These are phyloP conservation scores for Anagyrus pseudococci DNA, from an alignment of 2,888 invertebrate genomes.

Conservation along the genomic window DNA sequence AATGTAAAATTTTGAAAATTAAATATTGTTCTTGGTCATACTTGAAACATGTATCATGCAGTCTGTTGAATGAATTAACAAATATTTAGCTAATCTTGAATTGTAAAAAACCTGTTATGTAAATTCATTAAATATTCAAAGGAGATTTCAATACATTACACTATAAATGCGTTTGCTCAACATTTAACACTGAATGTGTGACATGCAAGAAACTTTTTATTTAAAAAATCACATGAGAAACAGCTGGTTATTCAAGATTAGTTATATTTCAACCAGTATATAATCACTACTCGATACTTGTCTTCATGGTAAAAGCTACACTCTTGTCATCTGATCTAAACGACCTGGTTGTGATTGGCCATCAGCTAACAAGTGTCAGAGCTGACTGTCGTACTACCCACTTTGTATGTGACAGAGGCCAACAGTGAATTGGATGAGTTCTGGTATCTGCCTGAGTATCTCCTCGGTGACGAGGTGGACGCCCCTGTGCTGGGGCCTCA, in stretches of 20 bases:
- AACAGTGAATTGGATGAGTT: conserved; percentile 92
- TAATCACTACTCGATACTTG: background rate
- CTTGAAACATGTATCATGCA: too few relatives aligned
- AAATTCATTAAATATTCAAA: conserved; percentile 39
- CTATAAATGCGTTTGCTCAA: background rate
- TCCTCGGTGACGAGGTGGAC: conserved; percentile 97
- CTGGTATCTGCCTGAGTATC: conserved; percentile 92
- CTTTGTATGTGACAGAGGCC: conserved; percentile 97
- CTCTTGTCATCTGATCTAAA: background rate
- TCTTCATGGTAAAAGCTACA: background rate
- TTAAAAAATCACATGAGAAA: too few relatives aligned
- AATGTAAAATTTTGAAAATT: too few relatives aligned
- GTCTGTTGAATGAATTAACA: background rate
- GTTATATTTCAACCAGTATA: background rate
- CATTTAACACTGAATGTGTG: background rate
- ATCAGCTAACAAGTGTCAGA: background rate
- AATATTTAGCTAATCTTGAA: background rate
- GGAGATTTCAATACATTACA: conserved; percentile 1
- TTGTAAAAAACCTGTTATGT: background rate
- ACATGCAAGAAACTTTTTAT: too few relatives aligned
- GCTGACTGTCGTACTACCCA: conserved; percentile 66
- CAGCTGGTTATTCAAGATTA: too few relatives aligned
- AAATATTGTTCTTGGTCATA: too few relatives aligned
- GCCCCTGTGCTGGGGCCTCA: conserved; percentile 94
- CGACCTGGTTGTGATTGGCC: background rate